Base-by-base conservation (phyloP, 2,113 vertebrate species). In the Rhombomys opimus region DNA sequence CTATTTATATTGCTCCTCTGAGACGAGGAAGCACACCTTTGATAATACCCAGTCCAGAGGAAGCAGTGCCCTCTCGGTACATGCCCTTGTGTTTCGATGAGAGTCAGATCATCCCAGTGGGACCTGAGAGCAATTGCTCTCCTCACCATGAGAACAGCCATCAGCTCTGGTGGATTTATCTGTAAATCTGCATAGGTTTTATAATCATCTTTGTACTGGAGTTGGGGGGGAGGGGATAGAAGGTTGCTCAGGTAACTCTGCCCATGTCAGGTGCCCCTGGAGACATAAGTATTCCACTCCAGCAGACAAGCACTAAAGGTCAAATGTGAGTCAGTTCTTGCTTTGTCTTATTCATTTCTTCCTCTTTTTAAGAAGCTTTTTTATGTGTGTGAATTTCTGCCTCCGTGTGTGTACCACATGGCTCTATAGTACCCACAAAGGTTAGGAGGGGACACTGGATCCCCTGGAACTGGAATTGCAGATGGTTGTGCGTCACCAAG, bases 151-250 rank as follows among this genome's bases (percentile, higher is more conserved):
- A 95, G 80, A 94, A 38, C 59, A 57, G 17, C 76, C 77, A 72
- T 25, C 35, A 87, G 41, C 97, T 77, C 90, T 84, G 87, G n/a
- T 35, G 93, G 94, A 93, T 67, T 84, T 54, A 2, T 30, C 12
- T 8, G 3, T 8, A 17, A 82, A 63, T 81, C 97, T 98, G 76
- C 95, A 85, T 97, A 94, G 96, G 25, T 17, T 92, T 77, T 25
- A 0, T 15, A 30, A 61, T 50, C 82, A 87, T 85, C 90, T 20
- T 52, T 86, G 1, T 65, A 41, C 27, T 85, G 84, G 76, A 89
- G 41, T 63, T 35, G 1, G 59, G 91, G 75, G 84, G 41, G n/a
- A n/a, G 89, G 87, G 41, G 41, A 46, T 77, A 93, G 68, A 70
- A 46, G 59, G 6, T 73, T 93, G 13, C 87, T 0, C 0, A 0